Evolutionary conservation across 1,140 invertebrate species (phyloP), one percentile per base, ranked within the genome.

Genomic region (Protaetia brevitarsis): DNA sequence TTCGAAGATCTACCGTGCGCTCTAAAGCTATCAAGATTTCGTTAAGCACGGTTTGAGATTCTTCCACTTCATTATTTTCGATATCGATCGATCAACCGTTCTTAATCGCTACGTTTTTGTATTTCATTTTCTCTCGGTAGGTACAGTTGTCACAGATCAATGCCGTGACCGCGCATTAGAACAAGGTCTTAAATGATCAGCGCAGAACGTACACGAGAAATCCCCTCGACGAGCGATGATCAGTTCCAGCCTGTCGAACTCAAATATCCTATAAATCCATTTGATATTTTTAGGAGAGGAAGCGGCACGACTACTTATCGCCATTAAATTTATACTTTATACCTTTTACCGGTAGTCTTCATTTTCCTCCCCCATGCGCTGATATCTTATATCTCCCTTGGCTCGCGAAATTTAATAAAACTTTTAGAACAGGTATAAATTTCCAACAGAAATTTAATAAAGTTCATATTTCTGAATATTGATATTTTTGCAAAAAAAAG

Each of bases 301-400:
- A 71, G 69, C 66, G 64, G 70, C 70, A 71, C 70, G 70, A 69
- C 68, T 69, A 71, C 70, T 71, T 71, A 71, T 69, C 67, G 64
- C 63, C 68, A 68, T 71, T 71, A 71, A 71, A 68, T 68, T 71
- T 67, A 64, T 63, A 71, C 65, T 61, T 66, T 59, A 66, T 64
- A 62, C 60, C 29, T 62, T 36, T 11, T 62, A 23, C 60, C 11
- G 29, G 23, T 26, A 30, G 30, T 23, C 29, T 34, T 36, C n/a
- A 36, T 23, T 30, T 34, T 26, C 23, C 30, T 62, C 31, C 31
- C n/a, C 31, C 13, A 23, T 21, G 60, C 41, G 41, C 41, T 51
- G 41, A 51, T 51, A 51, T 51, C 41, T 51, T 51, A 51, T 51
- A 51, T 51, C 41, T 62, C 31, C 31, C 60, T 23, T 7, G 60